phyloP scores from a whole-genome alignment of 2,797 vertebrate genomes.

The Sitta carolinensis region DNA sequence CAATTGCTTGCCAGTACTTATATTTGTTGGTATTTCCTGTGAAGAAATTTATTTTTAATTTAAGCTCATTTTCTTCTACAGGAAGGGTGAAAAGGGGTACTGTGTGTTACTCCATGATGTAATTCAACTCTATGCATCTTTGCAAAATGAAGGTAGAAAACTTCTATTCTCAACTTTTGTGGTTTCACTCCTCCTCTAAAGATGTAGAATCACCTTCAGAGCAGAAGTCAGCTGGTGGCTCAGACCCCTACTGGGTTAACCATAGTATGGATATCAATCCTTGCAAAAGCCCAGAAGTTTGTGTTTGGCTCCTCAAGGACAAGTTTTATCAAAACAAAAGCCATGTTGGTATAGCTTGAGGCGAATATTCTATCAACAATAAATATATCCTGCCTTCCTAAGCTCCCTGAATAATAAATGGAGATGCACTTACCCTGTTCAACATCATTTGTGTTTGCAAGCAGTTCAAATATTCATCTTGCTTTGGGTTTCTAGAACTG shows the following conservation, averaged over 20 bases:
- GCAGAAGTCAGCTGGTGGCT: background rate
- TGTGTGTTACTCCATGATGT: background rate
- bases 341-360: background rate
- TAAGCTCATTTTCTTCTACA: background rate
- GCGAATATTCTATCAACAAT: slow-evolving; percentile 22
- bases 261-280: background rate
- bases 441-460: slow-evolving; percentile 14
- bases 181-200: background rate
- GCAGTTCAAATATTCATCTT: slow-evolving; percentile 42
- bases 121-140: background rate
- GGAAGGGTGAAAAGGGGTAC: background rate
- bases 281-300: background rate
- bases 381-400: slow-evolving; percentile 23
- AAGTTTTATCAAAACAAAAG: slow-evolving; percentile 42
- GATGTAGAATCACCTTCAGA: background rate
- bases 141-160: background rate
- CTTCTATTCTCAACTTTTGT: background rate
- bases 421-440: slow-evolving; percentile 29
- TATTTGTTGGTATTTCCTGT: background rate
- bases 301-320: background rate
- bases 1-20: background rate
- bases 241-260: background rate
- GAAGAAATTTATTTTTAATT: background rate
- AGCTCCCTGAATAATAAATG: slow-evolving; percentile 23
- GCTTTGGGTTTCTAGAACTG: background rate